Percentiles rank a stretch among this genome's conserved stretches.
Conservation (phyloP, 2,113 vertebrate species). For the Rhynchomys soricoides region DNA sequence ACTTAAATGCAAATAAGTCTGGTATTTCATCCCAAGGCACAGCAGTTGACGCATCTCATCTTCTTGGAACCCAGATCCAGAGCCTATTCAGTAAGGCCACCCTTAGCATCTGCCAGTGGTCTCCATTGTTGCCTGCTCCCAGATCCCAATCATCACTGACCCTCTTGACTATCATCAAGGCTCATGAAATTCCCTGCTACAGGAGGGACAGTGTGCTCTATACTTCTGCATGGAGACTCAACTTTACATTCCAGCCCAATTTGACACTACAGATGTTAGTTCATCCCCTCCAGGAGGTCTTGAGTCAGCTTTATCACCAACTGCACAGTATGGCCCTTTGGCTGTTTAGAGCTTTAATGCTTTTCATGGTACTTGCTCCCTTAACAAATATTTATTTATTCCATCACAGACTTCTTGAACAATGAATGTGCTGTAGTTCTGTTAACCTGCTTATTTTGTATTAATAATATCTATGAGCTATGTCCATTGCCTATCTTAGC, state of each 20-base stretch:
- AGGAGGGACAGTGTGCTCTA: background rate
- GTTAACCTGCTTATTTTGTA: background rate
- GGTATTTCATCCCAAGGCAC: background rate
- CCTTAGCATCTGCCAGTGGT: background rate
- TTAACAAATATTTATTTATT: background rate
- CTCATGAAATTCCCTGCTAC: background rate
- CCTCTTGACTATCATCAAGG: background rate
- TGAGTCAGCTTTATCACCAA: background rate
- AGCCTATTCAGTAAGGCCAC: background rate
- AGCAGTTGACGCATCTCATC: background rate
- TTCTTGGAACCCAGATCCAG: background rate
- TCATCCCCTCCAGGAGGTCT: background rate
- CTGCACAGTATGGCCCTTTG: background rate
- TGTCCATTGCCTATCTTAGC: background rate
- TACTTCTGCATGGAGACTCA: background rate
- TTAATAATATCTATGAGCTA: background rate
- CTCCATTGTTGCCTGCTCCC: background rate
- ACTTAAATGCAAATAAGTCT: conserved; percentile 10
- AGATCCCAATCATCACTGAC: background rate
- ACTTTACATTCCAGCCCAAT: background rate
- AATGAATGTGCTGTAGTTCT: background rate
- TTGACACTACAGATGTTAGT: background rate
- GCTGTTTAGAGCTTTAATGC: background rate
- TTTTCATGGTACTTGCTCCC: background rate
- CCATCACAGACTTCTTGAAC: background rate